Percentiles rank a stretch among this genome's conserved stretches.
phyloP scores from a whole-genome alignment of 2,797 vertebrate genomes.

The Gallinago solitaria region DNA sequence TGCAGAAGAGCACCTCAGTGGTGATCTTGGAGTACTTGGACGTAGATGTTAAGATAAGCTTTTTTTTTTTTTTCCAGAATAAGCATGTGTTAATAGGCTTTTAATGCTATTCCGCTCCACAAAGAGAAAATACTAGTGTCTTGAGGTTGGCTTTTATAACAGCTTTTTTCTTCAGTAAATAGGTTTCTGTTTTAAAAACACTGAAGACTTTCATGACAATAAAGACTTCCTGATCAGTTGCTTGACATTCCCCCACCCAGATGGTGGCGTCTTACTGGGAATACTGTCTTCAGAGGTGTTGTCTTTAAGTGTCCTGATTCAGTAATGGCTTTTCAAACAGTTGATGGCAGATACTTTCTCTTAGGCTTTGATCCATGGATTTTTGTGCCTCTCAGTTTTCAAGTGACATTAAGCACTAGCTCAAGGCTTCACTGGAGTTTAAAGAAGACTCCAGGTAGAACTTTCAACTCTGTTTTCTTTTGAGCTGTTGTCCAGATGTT shows the following conservation, averaged over 20 bases:
- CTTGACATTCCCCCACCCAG: rapidly evolving
- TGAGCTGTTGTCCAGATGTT: background rate
- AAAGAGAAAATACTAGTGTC: background rate
- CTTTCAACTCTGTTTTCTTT: background rate
- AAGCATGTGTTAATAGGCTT: background rate
- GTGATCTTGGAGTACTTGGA: background rate
- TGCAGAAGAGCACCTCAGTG: rapidly evolving
- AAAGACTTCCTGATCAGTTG: background rate
- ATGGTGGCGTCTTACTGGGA: too few relatives aligned
- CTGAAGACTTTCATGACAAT: rapidly evolving
- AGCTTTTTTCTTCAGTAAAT: background rate
- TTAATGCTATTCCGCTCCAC: background rate
- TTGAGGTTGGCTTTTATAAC: background rate
- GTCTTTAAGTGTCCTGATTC: background rate
- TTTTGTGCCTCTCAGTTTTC: background rate
- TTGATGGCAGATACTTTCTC: background rate
- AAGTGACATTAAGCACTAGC: background rate
- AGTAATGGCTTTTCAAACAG: background rate
- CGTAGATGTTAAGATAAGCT: background rate
- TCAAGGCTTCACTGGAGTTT: background rate
- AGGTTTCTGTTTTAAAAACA: background rate
- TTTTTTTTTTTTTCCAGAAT: background rate
- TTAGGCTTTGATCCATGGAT: background rate
- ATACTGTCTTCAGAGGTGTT: background rate
- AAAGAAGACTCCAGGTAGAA: background rate